phyloP scores from a whole-genome alignment of 2,797 vertebrate genomes.

The Crenuchus spilurus region DNA sequence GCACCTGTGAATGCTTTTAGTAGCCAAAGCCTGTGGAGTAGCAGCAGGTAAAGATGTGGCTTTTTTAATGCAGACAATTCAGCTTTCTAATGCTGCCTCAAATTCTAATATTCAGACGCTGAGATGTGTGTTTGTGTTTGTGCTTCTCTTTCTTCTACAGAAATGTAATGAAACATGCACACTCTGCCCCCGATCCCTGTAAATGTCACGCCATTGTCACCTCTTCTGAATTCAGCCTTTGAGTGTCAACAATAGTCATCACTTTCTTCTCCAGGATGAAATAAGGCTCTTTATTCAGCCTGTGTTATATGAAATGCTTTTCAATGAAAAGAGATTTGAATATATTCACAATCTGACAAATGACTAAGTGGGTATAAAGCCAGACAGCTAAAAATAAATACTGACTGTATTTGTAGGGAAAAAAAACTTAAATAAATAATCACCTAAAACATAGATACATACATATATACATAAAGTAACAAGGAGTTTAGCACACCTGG shows the following conservation, averaged over 20 bases:
- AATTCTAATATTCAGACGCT: not conserved
- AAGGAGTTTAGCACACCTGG: too few relatives aligned
- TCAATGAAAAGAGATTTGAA: not conserved
- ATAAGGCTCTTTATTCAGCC: not conserved
- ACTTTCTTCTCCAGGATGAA: not conserved
- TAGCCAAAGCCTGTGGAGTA: too few relatives aligned
- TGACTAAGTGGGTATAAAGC: not conserved
- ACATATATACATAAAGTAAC: too few relatives aligned
- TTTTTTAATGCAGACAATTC: not conserved
- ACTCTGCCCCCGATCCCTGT: constrained; percentile 13
- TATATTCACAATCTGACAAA: too few relatives aligned
- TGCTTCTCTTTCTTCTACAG: not conserved
- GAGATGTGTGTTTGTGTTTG: not conserved
- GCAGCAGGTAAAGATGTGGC: not conserved
- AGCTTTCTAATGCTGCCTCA: not conserved
- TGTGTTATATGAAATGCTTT: not conserved
- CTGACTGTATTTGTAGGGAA: too few relatives aligned
- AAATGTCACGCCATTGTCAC: constrained; percentile 27
- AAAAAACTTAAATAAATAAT: too few relatives aligned
- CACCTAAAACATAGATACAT: too few relatives aligned
- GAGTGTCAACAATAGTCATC: constrained; percentile 5
- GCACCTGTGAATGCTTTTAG: too few relatives aligned
- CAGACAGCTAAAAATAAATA: not conserved
- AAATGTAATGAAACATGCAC: not conserved
- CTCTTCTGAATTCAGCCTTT: not conserved